These are phyloP conservation scores for Paracentrotus lividus DNA, from an alignment of 53 echinoderm and acorn worm species.

Conservation along the genomic window DNA sequence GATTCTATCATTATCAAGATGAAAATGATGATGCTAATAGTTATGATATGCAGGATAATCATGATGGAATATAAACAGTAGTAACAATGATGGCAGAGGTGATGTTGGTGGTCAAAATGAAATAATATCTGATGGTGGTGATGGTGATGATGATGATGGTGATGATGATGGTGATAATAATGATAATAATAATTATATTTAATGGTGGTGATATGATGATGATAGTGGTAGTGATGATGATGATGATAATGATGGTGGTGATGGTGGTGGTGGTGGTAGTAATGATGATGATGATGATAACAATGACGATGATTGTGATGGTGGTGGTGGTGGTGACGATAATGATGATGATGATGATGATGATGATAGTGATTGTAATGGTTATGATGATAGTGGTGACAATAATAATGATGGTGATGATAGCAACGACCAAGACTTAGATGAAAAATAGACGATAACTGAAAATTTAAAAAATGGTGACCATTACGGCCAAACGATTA, in stretches of 20 bases:
- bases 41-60: neutral
- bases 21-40: neutral
- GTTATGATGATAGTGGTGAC: neutral
- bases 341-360: neutral
- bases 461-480: neutral
- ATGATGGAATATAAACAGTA: too few species aligned
- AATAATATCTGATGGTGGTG: neutral
- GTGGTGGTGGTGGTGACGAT: too few species aligned
- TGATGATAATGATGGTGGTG: slow-evolving; percentile 3
- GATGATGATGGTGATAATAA: slow-evolving; percentile 1
- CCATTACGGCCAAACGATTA: neutral
- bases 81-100: neutral
- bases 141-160: slow-evolving; percentile 24
- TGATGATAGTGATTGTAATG: neutral
- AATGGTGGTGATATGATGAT: neutral
- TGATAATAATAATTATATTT: too few species aligned
- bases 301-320: slow-evolving; percentile 2
- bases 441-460: neutral
- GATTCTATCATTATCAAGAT: neutral
- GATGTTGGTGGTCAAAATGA: neutral
- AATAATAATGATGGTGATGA: neutral
- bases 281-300: slow-evolving; percentile 3
- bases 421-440: neutral
- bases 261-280: neutral
- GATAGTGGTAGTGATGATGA: neutral